Conservation (phyloP, 2,113 vertebrate genomes). For the Brevimyrus niger region DNA sequence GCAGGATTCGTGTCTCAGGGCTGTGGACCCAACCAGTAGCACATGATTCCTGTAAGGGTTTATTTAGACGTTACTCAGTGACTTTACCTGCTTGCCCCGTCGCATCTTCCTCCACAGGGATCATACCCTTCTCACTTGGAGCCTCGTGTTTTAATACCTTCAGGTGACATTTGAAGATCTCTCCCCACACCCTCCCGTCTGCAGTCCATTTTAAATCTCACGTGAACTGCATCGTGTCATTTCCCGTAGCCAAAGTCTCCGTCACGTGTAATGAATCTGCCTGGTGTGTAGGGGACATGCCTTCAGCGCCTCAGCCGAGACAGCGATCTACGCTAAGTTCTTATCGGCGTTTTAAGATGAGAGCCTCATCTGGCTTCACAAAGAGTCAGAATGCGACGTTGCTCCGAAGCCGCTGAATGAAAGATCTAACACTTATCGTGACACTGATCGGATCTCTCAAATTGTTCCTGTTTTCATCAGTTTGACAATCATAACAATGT, state of each 20-base stretch:
- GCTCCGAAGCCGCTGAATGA: not conserved
- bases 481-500: not conserved
- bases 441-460: not conserved
- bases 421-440: not conserved
- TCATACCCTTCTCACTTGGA: not conserved
- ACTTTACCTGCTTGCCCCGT: not conserved
- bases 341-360: not conserved
- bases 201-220: not conserved
- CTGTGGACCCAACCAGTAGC: constrained; percentile 26
- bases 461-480: not conserved
- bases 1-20: constrained; percentile 4
- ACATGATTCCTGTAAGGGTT: constrained; percentile 28
- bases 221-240: not conserved
- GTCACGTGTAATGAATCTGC: not conserved
- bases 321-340: not conserved
- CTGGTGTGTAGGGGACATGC: not conserved
- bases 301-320: not conserved
- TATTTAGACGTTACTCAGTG: not conserved
- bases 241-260: not conserved
- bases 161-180: not conserved
- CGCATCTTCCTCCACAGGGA: not conserved
- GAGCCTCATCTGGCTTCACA: not conserved
- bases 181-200: not conserved
- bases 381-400: not conserved
- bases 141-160: not conserved